Conservation (phyloP, 2,113 vertebrate genomes). For the Donacobius atricapilla region DNA sequence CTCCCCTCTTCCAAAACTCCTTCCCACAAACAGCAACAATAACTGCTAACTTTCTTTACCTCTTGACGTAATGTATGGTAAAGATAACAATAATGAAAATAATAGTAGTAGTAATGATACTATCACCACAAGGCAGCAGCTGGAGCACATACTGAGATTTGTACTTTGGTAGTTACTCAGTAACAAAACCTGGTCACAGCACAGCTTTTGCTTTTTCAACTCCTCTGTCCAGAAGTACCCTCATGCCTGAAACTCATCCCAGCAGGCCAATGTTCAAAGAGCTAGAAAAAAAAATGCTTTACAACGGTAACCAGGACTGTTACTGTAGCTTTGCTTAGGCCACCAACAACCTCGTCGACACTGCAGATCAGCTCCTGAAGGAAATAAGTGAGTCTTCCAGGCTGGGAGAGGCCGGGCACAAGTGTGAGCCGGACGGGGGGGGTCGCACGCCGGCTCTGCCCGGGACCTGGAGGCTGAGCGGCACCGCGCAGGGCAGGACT, state of each 20-base stretch:
- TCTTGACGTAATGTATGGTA: neutral
- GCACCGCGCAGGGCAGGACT: neutral
- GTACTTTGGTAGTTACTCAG: neutral
- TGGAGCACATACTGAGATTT: rapidly evolving
- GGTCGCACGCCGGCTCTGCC: rapidly evolving
- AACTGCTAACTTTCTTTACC: neutral
- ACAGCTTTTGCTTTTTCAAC: neutral
- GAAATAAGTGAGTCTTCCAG: neutral
- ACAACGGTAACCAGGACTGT: rapidly evolving
- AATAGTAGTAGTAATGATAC: neutral
- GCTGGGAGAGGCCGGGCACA: neutral
- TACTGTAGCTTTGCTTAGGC: neutral
- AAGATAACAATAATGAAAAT: neutral
- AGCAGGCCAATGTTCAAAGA: neutral
- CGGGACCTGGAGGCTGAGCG: rapidly evolving
- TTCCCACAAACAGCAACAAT: neutral
- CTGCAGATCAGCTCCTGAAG: neutral
- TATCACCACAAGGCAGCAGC: neutral
- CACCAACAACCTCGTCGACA: neutral
- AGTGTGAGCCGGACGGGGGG: rapidly evolving
- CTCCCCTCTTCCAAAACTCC: neutral
- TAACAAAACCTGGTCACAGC: neutral
- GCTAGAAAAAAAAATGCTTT: neutral
- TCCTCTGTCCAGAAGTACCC: neutral
- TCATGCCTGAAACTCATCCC: rapidly evolving